These are phyloP conservation scores for Poeciliopsis presidionis DNA, from an alignment of 2,797 vertebrate genomes.

Conservation along the genomic window DNA sequence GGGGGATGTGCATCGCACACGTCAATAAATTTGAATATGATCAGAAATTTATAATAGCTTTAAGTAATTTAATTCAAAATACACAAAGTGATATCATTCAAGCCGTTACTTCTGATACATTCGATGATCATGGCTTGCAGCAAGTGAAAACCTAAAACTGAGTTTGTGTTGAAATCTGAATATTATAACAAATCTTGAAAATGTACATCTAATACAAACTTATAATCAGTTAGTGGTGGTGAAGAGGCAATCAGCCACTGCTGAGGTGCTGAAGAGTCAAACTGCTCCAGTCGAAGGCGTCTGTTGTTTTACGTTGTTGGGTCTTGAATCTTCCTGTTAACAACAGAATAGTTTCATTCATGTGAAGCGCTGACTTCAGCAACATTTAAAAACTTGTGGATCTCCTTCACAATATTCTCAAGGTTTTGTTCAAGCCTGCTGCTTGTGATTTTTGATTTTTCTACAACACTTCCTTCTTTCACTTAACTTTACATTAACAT, in stretches of 20 bases:
- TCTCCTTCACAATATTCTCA: not conserved
- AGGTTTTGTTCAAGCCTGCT: not conserved
- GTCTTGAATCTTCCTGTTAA: not conserved
- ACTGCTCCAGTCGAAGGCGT: too few species aligned
- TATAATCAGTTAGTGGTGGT: not conserved
- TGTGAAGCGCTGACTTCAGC: not conserved
- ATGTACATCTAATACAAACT: not conserved
- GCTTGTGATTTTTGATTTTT: not conserved
- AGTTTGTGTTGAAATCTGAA: not conserved
- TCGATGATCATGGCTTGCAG: not conserved
- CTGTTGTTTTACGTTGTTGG: not conserved
- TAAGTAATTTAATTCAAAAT: not conserved
- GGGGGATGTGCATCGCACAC: slow-evolving; percentile 55
- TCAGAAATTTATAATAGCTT: not conserved
- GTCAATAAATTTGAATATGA: not conserved
- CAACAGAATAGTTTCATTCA: not conserved
- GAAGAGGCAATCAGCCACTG: not conserved
- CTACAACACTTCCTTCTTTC: not conserved
- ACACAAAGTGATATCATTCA: not conserved
- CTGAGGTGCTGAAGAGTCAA: not conserved
- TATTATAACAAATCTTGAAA: not conserved
- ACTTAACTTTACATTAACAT: not conserved
- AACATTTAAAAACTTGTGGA: not conserved
- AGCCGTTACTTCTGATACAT: not conserved
- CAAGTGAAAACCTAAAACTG: not conserved